Base-by-base conservation (phyloP, 2,888 invertebrate species). In the Eupeodes luniger region DNA sequence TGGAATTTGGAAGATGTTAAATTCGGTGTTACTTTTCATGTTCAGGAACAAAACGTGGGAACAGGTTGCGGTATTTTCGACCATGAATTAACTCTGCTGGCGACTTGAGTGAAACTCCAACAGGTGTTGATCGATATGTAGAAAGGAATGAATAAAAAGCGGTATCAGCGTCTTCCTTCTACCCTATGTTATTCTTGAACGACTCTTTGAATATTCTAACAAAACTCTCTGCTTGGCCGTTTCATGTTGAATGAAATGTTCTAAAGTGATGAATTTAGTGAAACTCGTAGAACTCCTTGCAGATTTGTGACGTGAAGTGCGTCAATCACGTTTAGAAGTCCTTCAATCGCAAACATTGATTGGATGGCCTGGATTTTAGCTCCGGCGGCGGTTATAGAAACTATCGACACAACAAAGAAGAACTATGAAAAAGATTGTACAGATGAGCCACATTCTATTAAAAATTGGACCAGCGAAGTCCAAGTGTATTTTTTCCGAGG, bases 361-460 rank as follows among this genome's bases (percentile, higher is more conserved):
- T 87, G 85, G 14, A 89, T 44, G 57, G 81, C 85, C 16, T 82
- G 62, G 3, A 90, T 81, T 1, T 81, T 44, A 4, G 81, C 57
- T 10, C 27, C 34, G 27, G 36, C 34, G 27, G 36, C 40, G n/a
- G 19, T 81, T 34, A 81, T 81, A 12, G 62, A 51, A 11, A 44
- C 7, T 69, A 86, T 53, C 9, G 77, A 67, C 11, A 82, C 57
- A 10, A 77, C 70, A 14, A 49, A 84, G 12, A 75, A 77, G 19
- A 62, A 81, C 14, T 84, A 57, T 0, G 84, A 84, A 51, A 62
- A 84, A 2, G 75, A 67, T 12, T 87, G 83, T 9, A 19, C 67
- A 69, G 14, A 83, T 83, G 1, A 87, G 40, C 72, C 72, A 84
- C 77, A 76, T 87, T 44, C 69, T 76, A 19, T 70, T 64, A 36